Base-by-base conservation (phyloP, 2,113 vertebrate genomes). In the Picathartes gymnocephalus region DNA sequence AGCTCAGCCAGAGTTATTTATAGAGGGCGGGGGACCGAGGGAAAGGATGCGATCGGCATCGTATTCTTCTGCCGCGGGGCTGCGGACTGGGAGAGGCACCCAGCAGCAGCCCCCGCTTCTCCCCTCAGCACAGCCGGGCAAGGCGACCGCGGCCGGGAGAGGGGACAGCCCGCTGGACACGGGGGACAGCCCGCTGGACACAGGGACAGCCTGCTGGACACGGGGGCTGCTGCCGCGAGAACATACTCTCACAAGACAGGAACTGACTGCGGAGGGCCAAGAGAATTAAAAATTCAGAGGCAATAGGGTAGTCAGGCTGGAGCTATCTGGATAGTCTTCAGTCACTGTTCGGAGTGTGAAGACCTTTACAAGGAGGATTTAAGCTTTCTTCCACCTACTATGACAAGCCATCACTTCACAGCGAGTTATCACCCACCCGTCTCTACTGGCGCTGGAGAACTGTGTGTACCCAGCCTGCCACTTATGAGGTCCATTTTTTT, bases 1-100 rank as follows among this genome's bases (percentile, higher is more conserved):
- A 94, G 84, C 95, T 93, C 90, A 37, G 76, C 72, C 30, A 23
- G 50, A 89, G 91, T 88, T 98, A 98, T 98, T 98, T 98, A 98
- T 98, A 98, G 92, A 87, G 74, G 85, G 95, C 57, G n/a, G 51
- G 72, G 89, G 87, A 37, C 81, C 44, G 57, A n/a, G 42, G 37
- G 27, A 37, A 65, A 50, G 84, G 90, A 87, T 91, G 84, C 61
- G 20, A 50, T 11, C 27, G 53, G 90, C 90, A 77, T 71, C 70
- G 5, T 35, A 0, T 84, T 89, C 76, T 40, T 27, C 24, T 30
- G 79, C 39, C 4, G 5, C 31, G 3, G 61, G 39, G 61, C 51
- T 58, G 56, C 11, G 9, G n/a, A 0, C 25, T 3, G 45, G 24
- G 31, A 77, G 27, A 39, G 51, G 33, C 51, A 21, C 8, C 54